A percentile compares a stretch with the other conserved stretches of the same genome.
phyloP scores from a whole-genome alignment of 2,113 vertebrate genomes.

The Harpagus bidentatus region DNA sequence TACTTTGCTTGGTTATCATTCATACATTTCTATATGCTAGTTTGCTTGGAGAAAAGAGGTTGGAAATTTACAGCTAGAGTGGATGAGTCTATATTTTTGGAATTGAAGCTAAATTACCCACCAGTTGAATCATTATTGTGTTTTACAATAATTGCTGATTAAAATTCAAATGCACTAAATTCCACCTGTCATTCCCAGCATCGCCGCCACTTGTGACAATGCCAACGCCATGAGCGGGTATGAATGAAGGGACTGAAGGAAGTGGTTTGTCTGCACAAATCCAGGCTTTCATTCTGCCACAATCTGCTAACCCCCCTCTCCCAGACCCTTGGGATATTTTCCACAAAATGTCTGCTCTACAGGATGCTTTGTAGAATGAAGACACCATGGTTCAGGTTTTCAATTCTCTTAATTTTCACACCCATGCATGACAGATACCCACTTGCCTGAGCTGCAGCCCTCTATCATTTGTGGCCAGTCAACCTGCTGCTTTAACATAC shows the following conservation, averaged over 20 bases:
- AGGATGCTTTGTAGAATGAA: background rate
- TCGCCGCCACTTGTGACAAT: background rate
- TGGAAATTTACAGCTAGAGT: constrained; percentile 1
- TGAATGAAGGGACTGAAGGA: constrained; percentile 1
- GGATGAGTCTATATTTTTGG: constrained; percentile 22
- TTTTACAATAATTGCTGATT: constrained; percentile 55
- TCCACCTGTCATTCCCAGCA: constrained; percentile 31
- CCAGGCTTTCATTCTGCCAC: background rate
- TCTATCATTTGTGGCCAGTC: background rate
- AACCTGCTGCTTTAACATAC: background rate
- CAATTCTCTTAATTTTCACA: background rate
- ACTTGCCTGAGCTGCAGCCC: background rate
- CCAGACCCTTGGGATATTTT: background rate
- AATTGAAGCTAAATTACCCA: constrained; percentile 18
- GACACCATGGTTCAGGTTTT: background rate
- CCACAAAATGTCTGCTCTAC: background rate
- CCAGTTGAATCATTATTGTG: constrained; percentile 18
- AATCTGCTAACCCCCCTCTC: background rate
- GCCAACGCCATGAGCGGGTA: background rate
- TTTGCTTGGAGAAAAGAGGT: background rate
- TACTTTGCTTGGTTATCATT: background rate
- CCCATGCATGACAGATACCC: background rate
- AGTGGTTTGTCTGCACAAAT: background rate
- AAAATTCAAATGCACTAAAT: constrained; percentile 46
- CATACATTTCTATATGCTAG: background rate